A percentile compares a stretch with the other conserved stretches of the same genome.
Conservation (phyloP, 2,797 vertebrate genomes). For the Microcaecilia unicolor region DNA sequence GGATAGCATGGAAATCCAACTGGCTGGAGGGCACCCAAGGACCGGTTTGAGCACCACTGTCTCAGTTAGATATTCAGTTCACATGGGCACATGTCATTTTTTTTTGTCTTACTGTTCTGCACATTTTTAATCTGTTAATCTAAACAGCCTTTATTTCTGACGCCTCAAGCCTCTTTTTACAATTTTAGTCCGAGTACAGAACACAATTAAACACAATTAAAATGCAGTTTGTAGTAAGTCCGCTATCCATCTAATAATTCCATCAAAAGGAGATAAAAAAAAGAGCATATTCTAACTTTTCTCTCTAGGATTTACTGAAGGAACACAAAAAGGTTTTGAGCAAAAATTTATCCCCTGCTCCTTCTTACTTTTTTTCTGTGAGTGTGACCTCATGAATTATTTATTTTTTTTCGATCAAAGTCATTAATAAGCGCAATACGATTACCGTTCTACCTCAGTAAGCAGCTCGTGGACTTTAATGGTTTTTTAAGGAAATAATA, state of each 20-base stretch:
- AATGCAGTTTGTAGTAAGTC: constrained; percentile 3
- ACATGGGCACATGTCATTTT: no score
- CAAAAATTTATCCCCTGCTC: constrained; percentile 30
- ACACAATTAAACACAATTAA: constrained; percentile 16
- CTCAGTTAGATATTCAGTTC: no score
- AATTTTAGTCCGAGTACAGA: no score
- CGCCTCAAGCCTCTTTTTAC: constrained; percentile 2
- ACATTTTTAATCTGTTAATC: neutral
- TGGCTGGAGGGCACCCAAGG: no score
- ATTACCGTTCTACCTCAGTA: neutral
- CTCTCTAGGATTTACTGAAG: constrained; percentile 3
- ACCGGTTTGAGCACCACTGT: no score
- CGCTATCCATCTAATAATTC: constrained; percentile 3
- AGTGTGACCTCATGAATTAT: constrained; percentile 30
- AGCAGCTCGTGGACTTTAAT: constrained; percentile 1
- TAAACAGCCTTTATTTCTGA: neutral
- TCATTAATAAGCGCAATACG: constrained; percentile 20
- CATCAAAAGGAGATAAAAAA: constrained; percentile 2
- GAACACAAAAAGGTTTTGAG: constrained; percentile 5
- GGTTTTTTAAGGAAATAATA: constrained; percentile 8
- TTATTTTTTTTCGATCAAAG: constrained; percentile 21
- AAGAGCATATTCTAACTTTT: constrained; percentile 11
- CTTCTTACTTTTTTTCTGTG: constrained; percentile 15
- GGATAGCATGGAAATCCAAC: no score
- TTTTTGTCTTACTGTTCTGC: neutral